phyloP scores from a whole-genome alignment of 2,888 invertebrate genomes.

The Cremastinae sp. region DNA sequence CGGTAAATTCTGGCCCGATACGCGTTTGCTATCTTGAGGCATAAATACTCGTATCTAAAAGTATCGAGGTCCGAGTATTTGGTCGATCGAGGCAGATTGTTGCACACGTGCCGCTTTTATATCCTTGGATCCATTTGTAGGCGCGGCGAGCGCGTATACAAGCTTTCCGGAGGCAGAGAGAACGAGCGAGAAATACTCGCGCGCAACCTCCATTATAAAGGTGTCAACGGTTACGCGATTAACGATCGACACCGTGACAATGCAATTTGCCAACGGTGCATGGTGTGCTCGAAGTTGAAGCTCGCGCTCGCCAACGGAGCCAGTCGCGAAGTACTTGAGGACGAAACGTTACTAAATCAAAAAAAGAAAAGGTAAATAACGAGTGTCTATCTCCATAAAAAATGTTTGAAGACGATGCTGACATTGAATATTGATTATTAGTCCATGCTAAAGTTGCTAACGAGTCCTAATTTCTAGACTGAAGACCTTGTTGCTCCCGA shows the following conservation, averaged over 20 bases:
- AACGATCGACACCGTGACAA: slow-evolving; percentile 71
- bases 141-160: slow-evolving; percentile 73
- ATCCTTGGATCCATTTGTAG: slow-evolving; percentile 67
- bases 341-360: background rate
- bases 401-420: too few species aligned
- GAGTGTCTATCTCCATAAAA: too few species aligned
- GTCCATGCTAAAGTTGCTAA: too few species aligned
- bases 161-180: slow-evolving; percentile 54
- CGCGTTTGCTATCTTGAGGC: slow-evolving; percentile 5
- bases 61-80: slow-evolving; percentile 61
- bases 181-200: slow-evolving; percentile 49
- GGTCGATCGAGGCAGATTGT: slow-evolving; percentile 73
- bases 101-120: slow-evolving; percentile 66
- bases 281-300: background rate
- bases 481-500: too few species aligned
- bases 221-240: slow-evolving; percentile 72
- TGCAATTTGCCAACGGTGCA: slow-evolving; percentile 65
- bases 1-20: slow-evolving; percentile 17
- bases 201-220: slow-evolving; percentile 67
- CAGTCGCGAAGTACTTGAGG: background rate
- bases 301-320: slow-evolving; percentile 38
- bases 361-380: too few species aligned
- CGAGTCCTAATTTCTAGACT: too few species aligned
- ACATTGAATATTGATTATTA: too few species aligned
- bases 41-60: slow-evolving; percentile 27